Evolutionary conservation across 2,888 invertebrate species (phyloP).

Genomic region (Endomychus coccineus): DNA sequence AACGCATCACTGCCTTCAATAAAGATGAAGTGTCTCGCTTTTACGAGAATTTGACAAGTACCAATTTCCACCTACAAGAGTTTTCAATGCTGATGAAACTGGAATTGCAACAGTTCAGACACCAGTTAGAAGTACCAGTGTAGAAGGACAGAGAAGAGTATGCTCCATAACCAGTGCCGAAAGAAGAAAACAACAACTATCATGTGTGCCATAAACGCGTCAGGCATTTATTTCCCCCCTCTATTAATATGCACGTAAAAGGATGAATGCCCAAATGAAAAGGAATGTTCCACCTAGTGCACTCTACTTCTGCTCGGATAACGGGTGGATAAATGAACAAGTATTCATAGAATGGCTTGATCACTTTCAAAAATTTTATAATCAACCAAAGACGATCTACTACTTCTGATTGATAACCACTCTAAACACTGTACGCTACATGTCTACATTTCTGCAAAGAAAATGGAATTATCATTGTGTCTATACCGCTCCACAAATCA

Average conservation of each 20-base stretch:
- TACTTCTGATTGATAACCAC: slow-evolving; percentile 32
- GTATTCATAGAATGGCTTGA: slow-evolving; percentile 24
- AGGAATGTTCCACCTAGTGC: slow-evolving; percentile 31
- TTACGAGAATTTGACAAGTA: slow-evolving; percentile 8
- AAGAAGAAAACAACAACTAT: slow-evolving; percentile 14
- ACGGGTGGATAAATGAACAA: slow-evolving; percentile 26
- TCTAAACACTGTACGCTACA: slow-evolving; percentile 23
- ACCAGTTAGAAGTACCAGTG: slow-evolving; percentile 7
- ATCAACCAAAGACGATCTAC: slow-evolving; percentile 21
- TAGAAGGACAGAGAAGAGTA: slow-evolving; percentile 13
- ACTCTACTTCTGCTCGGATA: slow-evolving; percentile 26
- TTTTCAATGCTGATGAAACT: slow-evolving; percentile 9
- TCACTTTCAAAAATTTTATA: slow-evolving; percentile 21
- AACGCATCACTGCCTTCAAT: slow-evolving; percentile 15
- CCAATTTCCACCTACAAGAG: slow-evolving; percentile 6
- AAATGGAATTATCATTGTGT: slow-evolving; percentile 11
- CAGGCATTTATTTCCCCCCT: slow-evolving; percentile 14
- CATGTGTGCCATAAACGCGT: slow-evolving; percentile 13
- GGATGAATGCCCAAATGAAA: slow-evolving; percentile 11
- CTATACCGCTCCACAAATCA: slow-evolving; percentile 16
- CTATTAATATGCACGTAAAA: slow-evolving; percentile 14
- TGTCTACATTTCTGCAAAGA: slow-evolving; percentile 14
- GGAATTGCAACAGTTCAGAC: slow-evolving; percentile 11
- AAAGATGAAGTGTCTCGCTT: slow-evolving; percentile 8
- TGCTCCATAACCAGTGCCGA: slow-evolving; percentile 12